Percentiles rank a stretch among this genome's conserved stretches.
These are phyloP conservation scores for Littorina saxatilis DNA, from an alignment of 1,140 invertebrate genomes.

Conservation along the genomic window DNA sequence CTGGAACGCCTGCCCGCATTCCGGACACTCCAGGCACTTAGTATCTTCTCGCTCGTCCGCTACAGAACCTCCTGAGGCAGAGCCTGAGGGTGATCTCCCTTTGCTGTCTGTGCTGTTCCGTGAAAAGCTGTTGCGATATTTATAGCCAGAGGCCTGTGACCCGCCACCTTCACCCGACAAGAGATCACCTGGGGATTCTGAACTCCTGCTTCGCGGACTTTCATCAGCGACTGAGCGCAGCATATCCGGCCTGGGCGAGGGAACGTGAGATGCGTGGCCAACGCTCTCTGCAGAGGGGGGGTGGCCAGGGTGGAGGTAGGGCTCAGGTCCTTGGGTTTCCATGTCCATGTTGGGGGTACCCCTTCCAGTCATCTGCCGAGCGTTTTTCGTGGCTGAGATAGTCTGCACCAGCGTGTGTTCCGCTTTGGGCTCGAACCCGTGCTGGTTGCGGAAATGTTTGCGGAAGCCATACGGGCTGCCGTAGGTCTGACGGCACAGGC, in stretches of 20 bases:
- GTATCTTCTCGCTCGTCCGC: conserved; percentile 46
- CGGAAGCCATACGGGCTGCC: conserved; percentile 72
- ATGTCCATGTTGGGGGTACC: not conserved
- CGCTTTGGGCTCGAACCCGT: conserved; percentile 71
- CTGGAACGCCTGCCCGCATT: conserved; percentile 69
- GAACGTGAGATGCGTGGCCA: not conserved
- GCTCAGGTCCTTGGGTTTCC: not conserved
- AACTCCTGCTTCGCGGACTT: conserved; percentile 8
- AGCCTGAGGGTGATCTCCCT: not conserved
- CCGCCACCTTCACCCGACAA: not conserved
- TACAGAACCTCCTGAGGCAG: not conserved
- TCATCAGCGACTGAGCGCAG: not conserved
- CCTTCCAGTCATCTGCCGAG: conserved; percentile 51
- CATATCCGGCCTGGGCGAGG: conserved; percentile 8
- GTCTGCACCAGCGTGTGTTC: conserved; percentile 71
- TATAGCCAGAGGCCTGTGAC: not conserved
- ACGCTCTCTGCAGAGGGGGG: not conserved
- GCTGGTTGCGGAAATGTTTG: conserved; percentile 71
- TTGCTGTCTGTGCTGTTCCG: conserved; percentile 25
- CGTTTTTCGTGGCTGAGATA: conserved; percentile 69
- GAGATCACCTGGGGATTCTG: conserved; percentile 9
- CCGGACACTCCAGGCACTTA: conserved; percentile 66
- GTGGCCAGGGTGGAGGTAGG: not conserved
- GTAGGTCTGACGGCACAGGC: conserved; percentile 69
- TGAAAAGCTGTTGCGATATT: not conserved